Evolutionary conservation across 2,888 invertebrate species (phyloP).

Genomic region (Brachyptera risi): DNA sequence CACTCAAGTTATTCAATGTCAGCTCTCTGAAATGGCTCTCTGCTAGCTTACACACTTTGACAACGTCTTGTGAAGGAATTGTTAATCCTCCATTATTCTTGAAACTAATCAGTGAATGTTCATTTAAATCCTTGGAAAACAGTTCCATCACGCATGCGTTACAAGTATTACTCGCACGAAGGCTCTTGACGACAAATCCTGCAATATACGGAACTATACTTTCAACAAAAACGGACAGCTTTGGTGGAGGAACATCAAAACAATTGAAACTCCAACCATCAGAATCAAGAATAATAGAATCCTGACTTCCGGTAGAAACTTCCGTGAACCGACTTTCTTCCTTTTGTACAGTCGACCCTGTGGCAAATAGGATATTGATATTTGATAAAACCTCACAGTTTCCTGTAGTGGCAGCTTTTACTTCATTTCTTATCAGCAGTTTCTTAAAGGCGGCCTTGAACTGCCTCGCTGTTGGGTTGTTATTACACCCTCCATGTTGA

Average conservation of each 20-base stretch:
- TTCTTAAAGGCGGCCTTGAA: constrained; percentile 12
- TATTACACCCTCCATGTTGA: constrained; percentile 28
- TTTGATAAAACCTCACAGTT: constrained; percentile 1
- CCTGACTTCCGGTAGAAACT: neutral
- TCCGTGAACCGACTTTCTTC: no score
- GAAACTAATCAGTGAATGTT: no score
- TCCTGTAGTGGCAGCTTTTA: neutral
- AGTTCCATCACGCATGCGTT: no score
- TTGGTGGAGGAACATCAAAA: neutral
- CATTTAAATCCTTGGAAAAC: no score
- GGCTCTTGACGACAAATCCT: neutral
- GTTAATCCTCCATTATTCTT: no score
- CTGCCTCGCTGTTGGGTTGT: constrained; percentile 26
- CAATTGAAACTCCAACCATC: neutral
- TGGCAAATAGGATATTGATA: neutral
- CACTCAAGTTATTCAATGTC: no score
- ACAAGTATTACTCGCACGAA: neutral
- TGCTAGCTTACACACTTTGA: no score
- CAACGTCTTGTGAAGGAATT: no score
- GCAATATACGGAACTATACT: neutral
- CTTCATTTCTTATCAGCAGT: constrained; percentile 10
- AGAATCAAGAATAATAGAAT: neutral
- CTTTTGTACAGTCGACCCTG: neutral
- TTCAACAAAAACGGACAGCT: neutral
- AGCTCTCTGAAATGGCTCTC: no score